Evolutionary conservation across 2,797 vertebrate genomes (phyloP).

Genomic region (Falco cherrug): DNA sequence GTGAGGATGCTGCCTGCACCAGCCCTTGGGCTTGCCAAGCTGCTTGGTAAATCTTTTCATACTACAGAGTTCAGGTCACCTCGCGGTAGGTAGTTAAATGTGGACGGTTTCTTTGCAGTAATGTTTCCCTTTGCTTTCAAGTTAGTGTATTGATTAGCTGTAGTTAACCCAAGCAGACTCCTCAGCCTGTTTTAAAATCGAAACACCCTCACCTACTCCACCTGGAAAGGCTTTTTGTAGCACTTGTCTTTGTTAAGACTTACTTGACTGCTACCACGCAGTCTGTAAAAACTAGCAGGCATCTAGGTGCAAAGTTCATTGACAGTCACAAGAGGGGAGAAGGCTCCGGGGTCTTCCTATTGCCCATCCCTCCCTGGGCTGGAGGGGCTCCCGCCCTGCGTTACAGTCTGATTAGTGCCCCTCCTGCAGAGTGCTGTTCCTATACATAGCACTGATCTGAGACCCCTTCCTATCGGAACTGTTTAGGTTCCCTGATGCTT

Average conservation of each 20-base stretch:
- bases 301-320: fast-evolving
- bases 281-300: not conserved
- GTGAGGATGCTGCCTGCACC: not conserved
- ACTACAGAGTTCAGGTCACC: not conserved
- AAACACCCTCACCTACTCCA: not conserved
- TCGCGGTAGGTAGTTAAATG: not conserved
- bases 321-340: not conserved
- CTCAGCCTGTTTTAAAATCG: not conserved
- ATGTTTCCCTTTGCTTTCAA: not conserved
- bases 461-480: too few relatives aligned
- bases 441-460: too few relatives aligned
- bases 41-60: not conserved
- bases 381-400: not conserved
- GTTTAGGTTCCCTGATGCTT: not conserved
- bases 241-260: not conserved
- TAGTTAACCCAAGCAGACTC: not conserved
- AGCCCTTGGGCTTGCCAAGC: not conserved
- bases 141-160: not conserved
- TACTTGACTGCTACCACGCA: not conserved
- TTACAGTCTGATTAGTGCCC: not conserved
- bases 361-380: not conserved
- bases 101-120: not conserved
- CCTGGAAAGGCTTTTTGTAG: not conserved
- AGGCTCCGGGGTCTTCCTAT: not conserved
- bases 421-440: not conserved